Evolutionary conservation across 1,140 invertebrate species (phyloP).

Genomic region (Panulirus ornatus): DNA sequence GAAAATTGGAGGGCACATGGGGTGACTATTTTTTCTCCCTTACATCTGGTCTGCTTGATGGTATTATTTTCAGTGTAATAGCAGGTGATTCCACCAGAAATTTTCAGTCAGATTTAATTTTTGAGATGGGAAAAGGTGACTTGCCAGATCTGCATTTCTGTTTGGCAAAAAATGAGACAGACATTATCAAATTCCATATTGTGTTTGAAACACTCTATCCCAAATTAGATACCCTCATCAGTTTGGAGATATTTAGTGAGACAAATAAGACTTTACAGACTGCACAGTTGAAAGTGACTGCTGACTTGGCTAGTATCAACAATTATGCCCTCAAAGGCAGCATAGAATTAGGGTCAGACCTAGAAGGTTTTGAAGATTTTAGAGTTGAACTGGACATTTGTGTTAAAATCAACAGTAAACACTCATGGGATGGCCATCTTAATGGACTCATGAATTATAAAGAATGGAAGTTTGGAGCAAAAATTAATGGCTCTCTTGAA

Average conservation of each 20-base stretch:
- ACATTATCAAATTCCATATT: not conserved
- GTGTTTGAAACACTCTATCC: not conserved
- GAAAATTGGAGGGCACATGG: slow-evolving; percentile 1
- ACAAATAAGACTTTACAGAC: not conserved
- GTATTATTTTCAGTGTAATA: not conserved
- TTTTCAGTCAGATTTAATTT: not conserved
- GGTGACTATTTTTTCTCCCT: slow-evolving; percentile 10
- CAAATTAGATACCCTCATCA: not conserved
- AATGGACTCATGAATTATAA: not conserved
- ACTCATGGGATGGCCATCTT: slow-evolving; percentile 11
- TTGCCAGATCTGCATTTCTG: not conserved
- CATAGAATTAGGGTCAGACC: slow-evolving; percentile 11
- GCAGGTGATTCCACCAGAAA: not conserved
- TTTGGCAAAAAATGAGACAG: not conserved
- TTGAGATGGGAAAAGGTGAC: not conserved
- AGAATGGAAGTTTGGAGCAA: not conserved
- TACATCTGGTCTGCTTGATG: not conserved
- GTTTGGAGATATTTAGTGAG: not conserved
- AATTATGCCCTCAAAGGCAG: slow-evolving; percentile 34
- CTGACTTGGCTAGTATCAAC: slow-evolving; percentile 3
- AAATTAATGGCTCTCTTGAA: slow-evolving; percentile 16
- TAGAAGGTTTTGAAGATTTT: not conserved
- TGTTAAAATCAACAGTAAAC: not conserved
- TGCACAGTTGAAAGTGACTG: not conserved
- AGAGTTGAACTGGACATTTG: slow-evolving; percentile 3